phyloP scores from a whole-genome alignment of 2,888 invertebrate genomes.

The Harpalus rufipes region DNA sequence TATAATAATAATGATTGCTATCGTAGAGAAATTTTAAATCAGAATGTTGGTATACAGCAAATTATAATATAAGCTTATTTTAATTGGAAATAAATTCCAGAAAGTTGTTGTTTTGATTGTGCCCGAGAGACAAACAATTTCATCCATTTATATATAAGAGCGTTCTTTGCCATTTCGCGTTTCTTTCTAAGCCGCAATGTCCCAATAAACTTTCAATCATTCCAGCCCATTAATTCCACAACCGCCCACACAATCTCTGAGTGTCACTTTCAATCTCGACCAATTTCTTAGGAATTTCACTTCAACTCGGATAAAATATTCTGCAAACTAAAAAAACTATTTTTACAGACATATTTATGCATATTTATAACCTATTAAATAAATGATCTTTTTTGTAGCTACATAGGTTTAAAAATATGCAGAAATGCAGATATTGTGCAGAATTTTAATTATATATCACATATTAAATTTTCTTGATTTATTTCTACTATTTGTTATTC shows the following conservation, averaged over 20 bases:
- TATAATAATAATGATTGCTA: no score
- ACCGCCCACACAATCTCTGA: conserved; percentile 19
- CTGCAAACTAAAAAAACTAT: background rate
- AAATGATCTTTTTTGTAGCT: background rate
- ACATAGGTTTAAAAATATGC: background rate
- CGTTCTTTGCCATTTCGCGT: conserved; percentile 9
- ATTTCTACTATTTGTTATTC: no score
- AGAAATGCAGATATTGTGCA: background rate
- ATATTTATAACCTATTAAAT: background rate
- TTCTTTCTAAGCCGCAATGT: conserved; percentile 11
- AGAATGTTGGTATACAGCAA: background rate
- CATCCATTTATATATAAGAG: background rate
- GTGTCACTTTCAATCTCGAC: conserved; percentile 35
- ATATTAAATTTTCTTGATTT: background rate
- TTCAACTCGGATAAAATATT: background rate
- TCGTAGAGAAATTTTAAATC: no score
- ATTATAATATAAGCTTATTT: background rate
- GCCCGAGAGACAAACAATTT: background rate
- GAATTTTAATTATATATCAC: background rate
- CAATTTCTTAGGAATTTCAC: conserved; percentile 9
- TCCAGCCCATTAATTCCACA: conserved; percentile 25
- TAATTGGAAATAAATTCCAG: conserved; percentile 12
- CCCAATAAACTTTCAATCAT: conserved; percentile 37
- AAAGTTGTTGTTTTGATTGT: conserved; percentile 10
- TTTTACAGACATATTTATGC: background rate